Evolutionary conservation across 2,888 invertebrate genomes (phyloP).

Genomic region (Fissipunctia ypsillon): DNA sequence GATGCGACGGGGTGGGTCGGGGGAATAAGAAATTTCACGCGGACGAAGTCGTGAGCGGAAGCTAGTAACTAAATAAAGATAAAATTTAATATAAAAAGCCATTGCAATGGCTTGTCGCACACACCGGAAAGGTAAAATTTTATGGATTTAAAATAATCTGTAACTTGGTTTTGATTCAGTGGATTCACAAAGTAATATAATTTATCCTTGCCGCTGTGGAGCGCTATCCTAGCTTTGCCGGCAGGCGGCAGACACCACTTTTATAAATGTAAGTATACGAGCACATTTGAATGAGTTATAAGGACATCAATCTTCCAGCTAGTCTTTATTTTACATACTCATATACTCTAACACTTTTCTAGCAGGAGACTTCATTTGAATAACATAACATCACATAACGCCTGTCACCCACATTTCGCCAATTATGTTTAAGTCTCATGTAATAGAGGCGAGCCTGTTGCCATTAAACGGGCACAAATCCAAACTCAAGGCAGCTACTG

Average conservation of each 20-base stretch:
- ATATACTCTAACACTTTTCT: constrained; percentile 25
- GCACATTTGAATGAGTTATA: constrained; percentile 58
- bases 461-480: too few species aligned
- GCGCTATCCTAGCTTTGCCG: constrained; percentile 39
- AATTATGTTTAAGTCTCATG: not conserved
- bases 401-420: not conserved
- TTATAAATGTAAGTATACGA: constrained; percentile 53
- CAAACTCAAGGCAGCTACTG: not conserved
- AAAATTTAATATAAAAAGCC: not conserved
- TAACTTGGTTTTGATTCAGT: constrained; percentile 43
- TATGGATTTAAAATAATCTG: constrained; percentile 39
- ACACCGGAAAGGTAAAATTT: constrained; percentile 2
- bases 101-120: not conserved
- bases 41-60: too few species aligned
- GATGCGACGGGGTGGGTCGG: too few species aligned
- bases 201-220: constrained; percentile 35
- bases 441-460: not conserved
- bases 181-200: constrained; percentile 47
- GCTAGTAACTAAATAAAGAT: too few species aligned
- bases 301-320: constrained; percentile 43
- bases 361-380: constrained; percentile 29
- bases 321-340: constrained; percentile 41
- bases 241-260: constrained; percentile 41
- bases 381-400: constrained; percentile 1
- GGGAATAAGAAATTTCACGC: too few species aligned